phyloP scores from a whole-genome alignment of 2,797 vertebrate genomes.

The Notamacropus eugenii region DNA sequence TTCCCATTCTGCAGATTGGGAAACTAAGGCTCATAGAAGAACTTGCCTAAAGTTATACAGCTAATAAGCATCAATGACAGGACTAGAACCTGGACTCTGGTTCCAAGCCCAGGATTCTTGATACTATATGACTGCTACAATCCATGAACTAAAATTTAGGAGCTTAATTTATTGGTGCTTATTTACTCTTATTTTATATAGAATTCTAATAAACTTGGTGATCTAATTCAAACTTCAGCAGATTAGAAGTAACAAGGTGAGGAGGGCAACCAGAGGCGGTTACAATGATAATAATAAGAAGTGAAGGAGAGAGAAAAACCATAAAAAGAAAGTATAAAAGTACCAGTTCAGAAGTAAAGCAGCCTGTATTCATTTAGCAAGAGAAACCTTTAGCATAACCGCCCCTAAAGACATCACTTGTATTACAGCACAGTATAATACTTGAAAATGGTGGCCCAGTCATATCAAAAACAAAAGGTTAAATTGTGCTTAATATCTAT shows the following conservation, averaged over 20 bases:
- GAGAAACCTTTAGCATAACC: not conserved
- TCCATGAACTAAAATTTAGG: not conserved
- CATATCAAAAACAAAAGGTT: not conserved
- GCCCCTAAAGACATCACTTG: not conserved
- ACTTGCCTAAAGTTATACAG: not conserved
- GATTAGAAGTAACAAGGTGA: not conserved
- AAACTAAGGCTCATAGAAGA: not conserved
- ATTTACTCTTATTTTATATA: not conserved
- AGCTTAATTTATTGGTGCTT: not conserved
- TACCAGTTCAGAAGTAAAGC: not conserved
- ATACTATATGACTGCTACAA: not conserved
- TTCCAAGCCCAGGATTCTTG: not conserved
- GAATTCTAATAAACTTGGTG: not conserved
- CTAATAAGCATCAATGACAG: not conserved
- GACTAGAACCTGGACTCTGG: not conserved
- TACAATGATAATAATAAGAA: not conserved
- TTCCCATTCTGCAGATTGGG: not conserved
- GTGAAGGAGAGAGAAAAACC: not conserved
- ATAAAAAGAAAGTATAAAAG: not conserved
- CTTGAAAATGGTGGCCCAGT: not conserved
- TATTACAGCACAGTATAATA: not conserved
- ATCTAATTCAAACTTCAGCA: not conserved
- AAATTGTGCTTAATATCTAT: not conserved
- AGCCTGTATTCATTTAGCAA: not conserved
- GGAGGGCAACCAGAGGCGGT: not conserved